These are phyloP conservation scores for Neoscelio sp. DNA, from an alignment of 2,888 invertebrate species.

Conservation along the genomic window DNA sequence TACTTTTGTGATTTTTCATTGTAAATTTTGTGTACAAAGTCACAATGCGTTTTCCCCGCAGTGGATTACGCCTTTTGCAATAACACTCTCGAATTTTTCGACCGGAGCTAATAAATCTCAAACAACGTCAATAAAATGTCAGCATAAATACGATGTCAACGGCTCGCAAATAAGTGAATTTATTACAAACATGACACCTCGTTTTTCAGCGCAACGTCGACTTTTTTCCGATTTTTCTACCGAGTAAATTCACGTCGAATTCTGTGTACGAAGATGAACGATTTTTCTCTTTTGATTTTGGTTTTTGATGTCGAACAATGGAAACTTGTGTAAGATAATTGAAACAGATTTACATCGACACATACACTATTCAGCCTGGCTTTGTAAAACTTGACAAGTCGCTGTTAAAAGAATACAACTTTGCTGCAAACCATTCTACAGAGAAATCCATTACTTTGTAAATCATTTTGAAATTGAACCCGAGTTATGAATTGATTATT, in stretches of 20 bases:
- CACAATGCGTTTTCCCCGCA: too few relatives aligned
- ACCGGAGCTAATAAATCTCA: conserved; percentile 29
- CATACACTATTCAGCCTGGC: conserved; percentile 39
- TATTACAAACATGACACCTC: conserved; percentile 40
- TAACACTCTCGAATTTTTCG: too few relatives aligned
- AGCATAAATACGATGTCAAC: conserved; percentile 29
- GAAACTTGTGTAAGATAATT: conserved; percentile 6
- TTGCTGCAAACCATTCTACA: conserved; percentile 34
- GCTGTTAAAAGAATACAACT: conserved; percentile 27
- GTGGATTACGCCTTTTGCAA: too few relatives aligned
- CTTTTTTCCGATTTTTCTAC: conserved; percentile 22
- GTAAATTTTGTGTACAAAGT: too few relatives aligned
- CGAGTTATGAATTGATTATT: background rate
- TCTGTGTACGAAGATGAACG: background rate
- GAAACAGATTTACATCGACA: conserved; percentile 8
- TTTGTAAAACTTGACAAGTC: conserved; percentile 27
- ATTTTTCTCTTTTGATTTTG: too few relatives aligned
- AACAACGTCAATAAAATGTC: conserved; percentile 37
- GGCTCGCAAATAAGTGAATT: conserved; percentile 22
- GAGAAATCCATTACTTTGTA: conserved; percentile 6
- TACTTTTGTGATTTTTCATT: too few relatives aligned
- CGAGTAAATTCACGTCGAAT: background rate
- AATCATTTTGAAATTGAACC: conserved; percentile 9
- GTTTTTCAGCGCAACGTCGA: conserved; percentile 18
- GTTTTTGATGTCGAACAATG: too few relatives aligned